Conservation (phyloP, 2,113 vertebrate genomes). For the Arvicanthis niloticus region DNA sequence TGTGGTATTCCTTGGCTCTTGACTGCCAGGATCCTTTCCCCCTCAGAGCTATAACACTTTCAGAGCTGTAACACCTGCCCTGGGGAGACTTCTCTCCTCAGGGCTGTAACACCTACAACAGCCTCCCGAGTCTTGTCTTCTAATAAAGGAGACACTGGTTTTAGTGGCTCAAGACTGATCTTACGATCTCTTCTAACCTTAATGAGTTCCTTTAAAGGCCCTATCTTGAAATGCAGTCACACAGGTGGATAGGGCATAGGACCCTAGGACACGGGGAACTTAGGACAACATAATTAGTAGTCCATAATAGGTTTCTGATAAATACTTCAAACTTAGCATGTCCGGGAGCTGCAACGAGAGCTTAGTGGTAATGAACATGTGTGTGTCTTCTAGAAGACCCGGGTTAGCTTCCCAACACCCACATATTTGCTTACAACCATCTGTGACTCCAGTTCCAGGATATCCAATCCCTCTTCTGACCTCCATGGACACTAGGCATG, state of each 20-base stretch:
- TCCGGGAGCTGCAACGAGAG: background rate
- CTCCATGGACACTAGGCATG: background rate
- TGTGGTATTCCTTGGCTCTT: background rate
- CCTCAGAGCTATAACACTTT: background rate
- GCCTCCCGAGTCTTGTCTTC: background rate
- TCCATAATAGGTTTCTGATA: background rate
- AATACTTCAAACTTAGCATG: background rate
- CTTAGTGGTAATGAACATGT: background rate
- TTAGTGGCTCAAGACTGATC: background rate
- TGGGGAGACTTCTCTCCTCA: background rate
- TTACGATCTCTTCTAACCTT: constrained; percentile 40
- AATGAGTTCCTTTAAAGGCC: background rate
- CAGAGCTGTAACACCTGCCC: background rate
- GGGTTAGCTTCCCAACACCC: background rate
- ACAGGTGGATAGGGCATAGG: background rate
- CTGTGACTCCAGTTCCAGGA: background rate
- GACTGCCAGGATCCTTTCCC: background rate
- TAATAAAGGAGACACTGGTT: background rate
- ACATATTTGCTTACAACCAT: background rate
- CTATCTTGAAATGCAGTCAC: background rate
- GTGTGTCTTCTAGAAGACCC: background rate
- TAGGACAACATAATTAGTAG: background rate
- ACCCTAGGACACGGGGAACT: background rate
- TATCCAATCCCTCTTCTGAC: background rate
- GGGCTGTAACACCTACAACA: background rate